Evolutionary conservation across 1,140 invertebrate genomes (phyloP).

Genomic region (Aradophagus sp.): DNA sequence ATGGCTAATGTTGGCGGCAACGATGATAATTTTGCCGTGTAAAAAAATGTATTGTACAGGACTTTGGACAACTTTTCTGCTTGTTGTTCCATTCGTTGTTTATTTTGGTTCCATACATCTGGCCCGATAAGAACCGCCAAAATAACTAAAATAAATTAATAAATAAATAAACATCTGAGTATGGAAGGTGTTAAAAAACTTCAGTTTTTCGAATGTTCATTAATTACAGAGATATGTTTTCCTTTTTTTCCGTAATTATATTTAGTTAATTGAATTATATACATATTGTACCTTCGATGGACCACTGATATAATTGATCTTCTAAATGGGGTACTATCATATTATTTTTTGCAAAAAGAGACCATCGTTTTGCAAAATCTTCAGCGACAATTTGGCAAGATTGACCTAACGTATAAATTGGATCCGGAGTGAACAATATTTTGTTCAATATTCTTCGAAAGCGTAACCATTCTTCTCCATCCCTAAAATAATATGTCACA

Average conservation of each 20-base stretch:
- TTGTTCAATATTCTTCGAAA: slow-evolving; percentile 83
- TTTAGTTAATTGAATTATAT: too few relatives aligned
- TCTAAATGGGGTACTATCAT: slow-evolving; percentile 76
- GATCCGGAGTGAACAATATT: slow-evolving; percentile 78
- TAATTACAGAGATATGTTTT: too few relatives aligned
- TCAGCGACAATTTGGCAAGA: slow-evolving; percentile 75
- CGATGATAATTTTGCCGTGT: slow-evolving; percentile 81
- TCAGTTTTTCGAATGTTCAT: too few relatives aligned
- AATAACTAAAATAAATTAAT: slow-evolving; percentile 75
- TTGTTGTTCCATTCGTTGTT: slow-evolving; percentile 66
- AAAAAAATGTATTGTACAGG: slow-evolving; percentile 84
- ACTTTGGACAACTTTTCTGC: slow-evolving; percentile 77
- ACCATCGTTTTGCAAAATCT: slow-evolving; percentile 73
- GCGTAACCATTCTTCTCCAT: slow-evolving; percentile 85
- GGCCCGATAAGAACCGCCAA: slow-evolving; percentile 81
- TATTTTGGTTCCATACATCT: slow-evolving; percentile 66
- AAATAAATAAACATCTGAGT: too few relatives aligned
- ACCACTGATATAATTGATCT: slow-evolving; percentile 83
- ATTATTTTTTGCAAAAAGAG: slow-evolving; percentile 52
- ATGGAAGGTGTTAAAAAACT: too few relatives aligned
- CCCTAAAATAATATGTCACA: slow-evolving; percentile 73
- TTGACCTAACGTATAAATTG: slow-evolving; percentile 69
- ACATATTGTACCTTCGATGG: slow-evolving; percentile 79
- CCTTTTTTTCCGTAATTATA: too few relatives aligned
- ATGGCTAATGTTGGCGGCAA: slow-evolving; percentile 81